phyloP scores from a whole-genome alignment of 2,888 invertebrate species.

The Caenorhabditis uteleia region DNA sequence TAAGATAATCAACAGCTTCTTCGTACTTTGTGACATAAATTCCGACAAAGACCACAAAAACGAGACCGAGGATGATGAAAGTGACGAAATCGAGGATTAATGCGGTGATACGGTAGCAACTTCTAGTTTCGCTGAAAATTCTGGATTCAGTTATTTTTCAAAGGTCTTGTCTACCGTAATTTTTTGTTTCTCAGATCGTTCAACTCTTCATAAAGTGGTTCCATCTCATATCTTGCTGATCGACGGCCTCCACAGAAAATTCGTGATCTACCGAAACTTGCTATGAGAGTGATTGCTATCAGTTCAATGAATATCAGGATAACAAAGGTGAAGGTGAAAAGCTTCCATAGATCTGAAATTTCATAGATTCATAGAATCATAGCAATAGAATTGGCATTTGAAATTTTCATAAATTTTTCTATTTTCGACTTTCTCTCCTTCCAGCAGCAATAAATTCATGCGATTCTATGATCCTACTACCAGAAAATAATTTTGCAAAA shows the following conservation, averaged over 20 bases:
- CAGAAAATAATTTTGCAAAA: too few species aligned
- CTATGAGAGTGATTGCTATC: conserved; percentile 49
- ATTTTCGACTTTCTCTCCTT: too few species aligned
- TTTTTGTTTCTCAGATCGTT: conserved; percentile 55
- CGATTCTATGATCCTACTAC: too few species aligned
- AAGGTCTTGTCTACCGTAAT: conserved; percentile 32
- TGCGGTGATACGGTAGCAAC: conserved; percentile 47
- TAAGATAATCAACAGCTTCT: background rate
- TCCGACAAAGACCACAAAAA: conserved; percentile 21
- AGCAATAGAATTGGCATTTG: too few species aligned
- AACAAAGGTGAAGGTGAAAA: conserved; percentile 50
- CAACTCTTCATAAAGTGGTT: conserved; percentile 59
- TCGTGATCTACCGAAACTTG: conserved; percentile 49
- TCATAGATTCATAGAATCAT: too few species aligned
- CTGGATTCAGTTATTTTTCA: background rate
- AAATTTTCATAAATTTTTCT: too few species aligned
- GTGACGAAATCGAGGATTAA: conserved; percentile 42
- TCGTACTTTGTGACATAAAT: background rate
- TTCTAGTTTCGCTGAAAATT: conserved; percentile 41
- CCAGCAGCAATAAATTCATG: too few species aligned
- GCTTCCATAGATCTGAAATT: conserved; percentile 54
- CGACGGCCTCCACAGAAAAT: conserved; percentile 9
- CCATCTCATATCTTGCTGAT: conserved; percentile 48
- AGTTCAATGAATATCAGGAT: conserved; percentile 48
- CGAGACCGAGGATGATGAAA: conserved; percentile 30